Percentiles rank a stretch among this genome's conserved stretches.
These are phyloP conservation scores for Paraplagusia blochii DNA, from an alignment of 2,113 vertebrate species.

Conservation along the genomic window DNA sequence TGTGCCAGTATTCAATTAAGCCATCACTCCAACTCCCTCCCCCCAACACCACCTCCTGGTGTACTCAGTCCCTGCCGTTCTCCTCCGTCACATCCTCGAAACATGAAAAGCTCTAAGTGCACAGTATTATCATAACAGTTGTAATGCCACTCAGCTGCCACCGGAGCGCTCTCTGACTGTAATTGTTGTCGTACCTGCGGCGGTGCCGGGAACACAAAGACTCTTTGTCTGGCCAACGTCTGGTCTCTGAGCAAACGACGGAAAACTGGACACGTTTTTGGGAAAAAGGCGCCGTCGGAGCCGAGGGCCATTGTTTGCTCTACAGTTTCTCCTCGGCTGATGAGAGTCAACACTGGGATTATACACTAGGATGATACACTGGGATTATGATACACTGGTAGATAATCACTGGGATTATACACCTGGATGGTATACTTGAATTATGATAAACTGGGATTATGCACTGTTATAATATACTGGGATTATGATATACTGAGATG, in stretches of 20 bases:
- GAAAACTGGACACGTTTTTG: conserved; percentile 18
- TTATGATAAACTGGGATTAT: no score
- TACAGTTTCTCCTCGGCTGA: no score
- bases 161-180: conserved; percentile 34
- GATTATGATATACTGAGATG: no score
- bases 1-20: conserved; percentile 48
- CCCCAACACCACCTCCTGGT: neutral
- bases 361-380: no score
- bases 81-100: neutral
- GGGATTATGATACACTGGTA: no score
- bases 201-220: conserved; percentile 17
- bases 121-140: conserved; percentile 21
- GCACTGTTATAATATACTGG: no score
- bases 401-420: no score
- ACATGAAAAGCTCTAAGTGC: conserved; percentile 18
- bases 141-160: conserved; percentile 17
- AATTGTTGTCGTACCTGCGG: conserved; percentile 35
- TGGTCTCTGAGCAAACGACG: conserved; percentile 4
- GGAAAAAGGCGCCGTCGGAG: conserved; percentile 24
- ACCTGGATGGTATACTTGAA: no score
- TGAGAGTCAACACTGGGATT: no score
- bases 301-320: no score
- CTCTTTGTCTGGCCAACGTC: conserved; percentile 32
- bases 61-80: neutral
- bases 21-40: conserved; percentile 6